phyloP scores from a whole-genome alignment of 2,113 vertebrate genomes.

The Gallinago jamesoni region DNA sequence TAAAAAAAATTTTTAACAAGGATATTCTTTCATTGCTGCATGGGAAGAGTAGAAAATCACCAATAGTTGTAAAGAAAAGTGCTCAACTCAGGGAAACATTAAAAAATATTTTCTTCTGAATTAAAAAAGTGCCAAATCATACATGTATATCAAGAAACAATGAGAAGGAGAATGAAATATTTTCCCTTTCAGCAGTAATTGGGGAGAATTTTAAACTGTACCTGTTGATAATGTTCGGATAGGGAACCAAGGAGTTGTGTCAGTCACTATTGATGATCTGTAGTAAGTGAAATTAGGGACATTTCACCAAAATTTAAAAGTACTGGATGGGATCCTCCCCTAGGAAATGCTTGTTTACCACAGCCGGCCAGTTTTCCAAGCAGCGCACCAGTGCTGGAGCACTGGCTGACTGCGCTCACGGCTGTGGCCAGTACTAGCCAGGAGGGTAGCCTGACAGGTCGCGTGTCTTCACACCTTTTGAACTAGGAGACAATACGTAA shows the following conservation, averaged over 20 bases:
- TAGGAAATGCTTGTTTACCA: not conserved
- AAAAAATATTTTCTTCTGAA: not conserved
- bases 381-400: not conserved
- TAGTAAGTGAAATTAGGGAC: not conserved
- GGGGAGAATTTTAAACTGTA: not conserved
- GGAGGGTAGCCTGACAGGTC: not conserved
- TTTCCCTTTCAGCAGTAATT: not conserved
- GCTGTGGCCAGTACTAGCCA: not conserved
- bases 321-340: not conserved
- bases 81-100: not conserved
- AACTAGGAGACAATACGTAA: not conserved
- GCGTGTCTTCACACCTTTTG: rapidly evolving
- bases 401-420: not conserved
- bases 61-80: not conserved
- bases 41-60: not conserved
- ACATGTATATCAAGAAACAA: not conserved
- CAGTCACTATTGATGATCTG: not conserved
- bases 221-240: not conserved
- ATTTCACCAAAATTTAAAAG: not conserved
- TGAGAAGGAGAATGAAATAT: not conserved
- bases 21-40: not conserved
- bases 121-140: not conserved
- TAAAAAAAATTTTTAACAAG: not conserved
- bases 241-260: not conserved
- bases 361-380: not conserved